These are phyloP conservation scores for Scaptomyza caliginosa DNA, from an alignment of 2,888 invertebrate genomes.

Conservation along the genomic window DNA sequence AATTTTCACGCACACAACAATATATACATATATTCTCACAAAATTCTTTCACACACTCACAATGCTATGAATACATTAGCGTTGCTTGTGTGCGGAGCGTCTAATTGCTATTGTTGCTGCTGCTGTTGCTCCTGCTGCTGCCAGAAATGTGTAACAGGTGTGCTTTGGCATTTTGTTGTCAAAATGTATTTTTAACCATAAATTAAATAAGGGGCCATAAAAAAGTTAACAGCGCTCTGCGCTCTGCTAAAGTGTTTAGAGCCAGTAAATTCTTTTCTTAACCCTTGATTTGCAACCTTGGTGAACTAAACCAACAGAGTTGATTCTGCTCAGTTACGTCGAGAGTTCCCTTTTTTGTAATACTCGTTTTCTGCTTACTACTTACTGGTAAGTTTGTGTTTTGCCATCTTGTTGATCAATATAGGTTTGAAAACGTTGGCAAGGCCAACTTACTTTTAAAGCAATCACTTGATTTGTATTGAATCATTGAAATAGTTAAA, in stretches of 20 bases:
- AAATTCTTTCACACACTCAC: background rate
- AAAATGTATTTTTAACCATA: constrained; percentile 72
- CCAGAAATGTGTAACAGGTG: constrained; percentile 66
- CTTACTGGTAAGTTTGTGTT: too few relatives aligned
- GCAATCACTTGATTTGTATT: too few relatives aligned
- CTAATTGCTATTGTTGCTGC: constrained; percentile 54
- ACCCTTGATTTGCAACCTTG: background rate
- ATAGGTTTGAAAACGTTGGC: too few relatives aligned
- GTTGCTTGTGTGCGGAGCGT: constrained; percentile 37
- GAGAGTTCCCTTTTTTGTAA: too few relatives aligned
- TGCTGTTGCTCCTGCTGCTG: constrained; percentile 13
- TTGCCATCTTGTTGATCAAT: too few relatives aligned
- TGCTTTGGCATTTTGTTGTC: constrained; percentile 59
- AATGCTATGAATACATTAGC: constrained; percentile 64
- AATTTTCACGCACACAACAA: constrained; percentile 31
- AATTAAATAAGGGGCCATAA: constrained; percentile 76
- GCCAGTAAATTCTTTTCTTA: constrained; percentile 18
- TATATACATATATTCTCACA: constrained; percentile 7
- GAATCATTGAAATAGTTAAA: too few relatives aligned
- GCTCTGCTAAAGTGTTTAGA: constrained; percentile 62
- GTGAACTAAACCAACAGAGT: background rate
- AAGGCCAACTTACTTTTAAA: too few relatives aligned
- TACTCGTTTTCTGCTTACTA: too few relatives aligned
- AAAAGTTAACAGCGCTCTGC: constrained; percentile 64
- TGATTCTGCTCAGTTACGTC: too few relatives aligned